phyloP scores from a whole-genome alignment of 2,113 vertebrate species.

The Psittacara wagleri region DNA sequence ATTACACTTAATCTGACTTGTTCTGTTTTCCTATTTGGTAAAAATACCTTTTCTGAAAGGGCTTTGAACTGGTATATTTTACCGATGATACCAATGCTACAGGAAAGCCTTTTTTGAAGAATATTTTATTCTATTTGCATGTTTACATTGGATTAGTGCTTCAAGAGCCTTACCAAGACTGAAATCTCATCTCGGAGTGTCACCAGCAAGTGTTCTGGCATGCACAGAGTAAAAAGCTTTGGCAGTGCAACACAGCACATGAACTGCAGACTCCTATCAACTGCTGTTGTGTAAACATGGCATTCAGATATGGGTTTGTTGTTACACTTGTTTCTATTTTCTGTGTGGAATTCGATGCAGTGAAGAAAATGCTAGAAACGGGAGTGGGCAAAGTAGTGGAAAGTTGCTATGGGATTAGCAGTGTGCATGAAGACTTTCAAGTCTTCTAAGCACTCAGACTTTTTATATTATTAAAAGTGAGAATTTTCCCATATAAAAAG shows the following conservation, averaged over 20 bases:
- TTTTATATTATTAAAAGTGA: background rate
- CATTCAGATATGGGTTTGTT: background rate
- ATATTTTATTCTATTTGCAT: background rate
- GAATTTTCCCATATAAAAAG: background rate
- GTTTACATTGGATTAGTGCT: background rate
- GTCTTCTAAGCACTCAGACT: background rate
- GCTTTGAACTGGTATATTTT: background rate
- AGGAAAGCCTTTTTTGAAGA: background rate
- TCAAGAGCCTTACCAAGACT: background rate
- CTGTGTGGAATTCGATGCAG: background rate
- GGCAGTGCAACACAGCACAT: background rate
- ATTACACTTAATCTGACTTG: background rate
- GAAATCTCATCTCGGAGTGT: background rate
- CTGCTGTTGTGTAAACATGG: background rate
- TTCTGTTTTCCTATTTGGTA: background rate
- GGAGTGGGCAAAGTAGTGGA: background rate
- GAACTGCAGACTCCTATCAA: background rate
- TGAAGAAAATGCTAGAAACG: background rate
- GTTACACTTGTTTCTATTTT: background rate
- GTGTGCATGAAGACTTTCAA: background rate
- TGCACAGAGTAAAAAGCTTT: background rate
- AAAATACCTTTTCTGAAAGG: background rate
- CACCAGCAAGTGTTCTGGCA: background rate
- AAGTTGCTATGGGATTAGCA: background rate
- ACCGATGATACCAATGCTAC: background rate